A percentile compares a stretch with the other conserved stretches of the same genome.
Conservation (phyloP, 2,888 invertebrate genomes). For the Neuroscelio doddi region DNA sequence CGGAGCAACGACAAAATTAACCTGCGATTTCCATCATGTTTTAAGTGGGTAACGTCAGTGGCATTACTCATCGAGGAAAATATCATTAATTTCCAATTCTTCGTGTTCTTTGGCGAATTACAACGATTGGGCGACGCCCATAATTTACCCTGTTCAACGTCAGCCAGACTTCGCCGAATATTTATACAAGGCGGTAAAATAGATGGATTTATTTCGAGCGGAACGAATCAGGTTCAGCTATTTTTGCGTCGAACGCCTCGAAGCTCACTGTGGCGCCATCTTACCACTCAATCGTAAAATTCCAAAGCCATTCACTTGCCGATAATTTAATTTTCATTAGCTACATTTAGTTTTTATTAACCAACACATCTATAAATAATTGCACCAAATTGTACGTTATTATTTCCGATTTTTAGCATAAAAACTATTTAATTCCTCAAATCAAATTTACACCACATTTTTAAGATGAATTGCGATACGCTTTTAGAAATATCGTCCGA, state of each 20-base stretch:
- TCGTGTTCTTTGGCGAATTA: not conserved
- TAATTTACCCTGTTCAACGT: slow-evolving; percentile 3
- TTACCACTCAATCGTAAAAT: not conserved
- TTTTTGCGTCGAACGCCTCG: not conserved
- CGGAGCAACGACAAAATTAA: not conserved
- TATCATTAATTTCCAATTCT: slow-evolving; percentile 10
- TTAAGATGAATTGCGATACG: not conserved
- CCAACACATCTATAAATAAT: no score
- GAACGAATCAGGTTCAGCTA: not conserved
- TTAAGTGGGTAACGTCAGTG: not conserved
- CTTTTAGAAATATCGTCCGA: slow-evolving; percentile 24
- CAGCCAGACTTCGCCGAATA: slow-evolving; percentile 9
- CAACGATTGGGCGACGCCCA: not conserved
- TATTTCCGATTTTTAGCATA: no score
- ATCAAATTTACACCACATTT: not conserved
- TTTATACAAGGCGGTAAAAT: slow-evolving; percentile 6
- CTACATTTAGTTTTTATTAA: no score
- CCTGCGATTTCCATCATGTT: not conserved
- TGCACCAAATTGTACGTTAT: no score
- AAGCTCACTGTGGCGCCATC: slow-evolving; percentile 10
- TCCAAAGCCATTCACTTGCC: not conserved
- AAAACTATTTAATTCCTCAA: no score
- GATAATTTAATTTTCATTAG: no score
- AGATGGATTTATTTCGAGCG: slow-evolving; percentile 3
- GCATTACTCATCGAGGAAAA: slow-evolving; percentile 8